phyloP scores from a whole-genome alignment of 92 coral and sea anemone genomes.

The Palythoa grandiflora region DNA sequence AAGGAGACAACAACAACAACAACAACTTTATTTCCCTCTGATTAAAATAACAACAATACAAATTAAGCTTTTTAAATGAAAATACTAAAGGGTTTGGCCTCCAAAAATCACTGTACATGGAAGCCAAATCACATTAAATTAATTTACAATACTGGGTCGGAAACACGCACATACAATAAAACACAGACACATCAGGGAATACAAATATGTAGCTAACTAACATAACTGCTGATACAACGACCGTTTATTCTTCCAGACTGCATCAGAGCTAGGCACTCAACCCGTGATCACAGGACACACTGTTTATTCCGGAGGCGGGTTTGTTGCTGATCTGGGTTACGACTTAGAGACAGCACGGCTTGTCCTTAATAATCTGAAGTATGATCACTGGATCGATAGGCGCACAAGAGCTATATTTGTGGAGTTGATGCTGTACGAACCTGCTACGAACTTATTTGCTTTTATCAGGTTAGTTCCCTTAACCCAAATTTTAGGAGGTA shows the following conservation, averaged over 20 bases:
- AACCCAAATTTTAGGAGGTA: neutral
- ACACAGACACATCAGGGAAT: too few species aligned
- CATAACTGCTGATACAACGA: too few species aligned
- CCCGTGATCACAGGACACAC: conserved; percentile 62
- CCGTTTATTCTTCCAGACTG: conserved; percentile 65
- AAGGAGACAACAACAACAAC: too few species aligned
- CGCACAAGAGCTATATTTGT: conserved; percentile 61
- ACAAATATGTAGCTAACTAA: too few species aligned
- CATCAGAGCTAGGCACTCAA: conserved; percentile 62
- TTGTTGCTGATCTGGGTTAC: conserved; percentile 80
- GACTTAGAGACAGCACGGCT: conserved; percentile 68
- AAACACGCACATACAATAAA: too few species aligned
- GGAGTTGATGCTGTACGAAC: conserved; percentile 71
- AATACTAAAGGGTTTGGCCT: too few species aligned
- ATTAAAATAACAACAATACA: too few species aligned
- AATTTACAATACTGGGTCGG: too few species aligned
- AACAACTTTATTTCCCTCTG: too few species aligned
- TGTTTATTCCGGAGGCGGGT: conserved; percentile 69
- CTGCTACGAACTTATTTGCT: conserved; percentile 72
- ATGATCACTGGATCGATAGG: conserved; percentile 73
- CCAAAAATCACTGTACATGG: too few species aligned
- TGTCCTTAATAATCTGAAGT: conserved; percentile 60
- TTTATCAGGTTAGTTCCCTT: conserved; percentile 26
- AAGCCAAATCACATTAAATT: too few species aligned
- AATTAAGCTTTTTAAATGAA: too few species aligned